phyloP scores from a whole-genome alignment of 2,888 invertebrate species.

The Oxycera nigricornis region DNA sequence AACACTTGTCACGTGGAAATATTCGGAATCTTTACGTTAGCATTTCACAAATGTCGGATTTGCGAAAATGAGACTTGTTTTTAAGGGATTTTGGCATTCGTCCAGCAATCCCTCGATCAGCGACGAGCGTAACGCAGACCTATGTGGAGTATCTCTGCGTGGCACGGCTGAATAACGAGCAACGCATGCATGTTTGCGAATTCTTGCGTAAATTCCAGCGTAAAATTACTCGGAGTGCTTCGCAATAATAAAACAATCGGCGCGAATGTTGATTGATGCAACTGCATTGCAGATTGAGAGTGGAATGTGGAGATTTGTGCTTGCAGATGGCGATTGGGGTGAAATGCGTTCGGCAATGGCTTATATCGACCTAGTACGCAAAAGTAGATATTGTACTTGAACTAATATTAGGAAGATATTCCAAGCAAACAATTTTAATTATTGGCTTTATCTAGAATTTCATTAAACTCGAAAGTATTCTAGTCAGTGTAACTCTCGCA shows the following conservation, averaged over 20 bases:
- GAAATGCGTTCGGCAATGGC: too few relatives aligned
- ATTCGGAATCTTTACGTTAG: slow-evolving; percentile 38
- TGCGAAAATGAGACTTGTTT: slow-evolving; percentile 31
- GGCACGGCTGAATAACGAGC: slow-evolving; percentile 25
- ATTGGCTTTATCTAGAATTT: too few relatives aligned
- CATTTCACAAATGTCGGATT: slow-evolving; percentile 35
- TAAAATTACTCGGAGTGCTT: slow-evolving; percentile 26
- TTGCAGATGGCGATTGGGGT: too few relatives aligned
- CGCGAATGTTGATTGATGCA: not conserved
- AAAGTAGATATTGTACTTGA: too few relatives aligned
- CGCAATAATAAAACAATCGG: slow-evolving; percentile 13
- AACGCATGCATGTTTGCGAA: slow-evolving; percentile 38
- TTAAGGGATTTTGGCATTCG: slow-evolving; percentile 30
- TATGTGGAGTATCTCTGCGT: too few relatives aligned
- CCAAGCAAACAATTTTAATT: too few relatives aligned
- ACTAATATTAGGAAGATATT: too few relatives aligned
- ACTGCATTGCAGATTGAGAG: not conserved
- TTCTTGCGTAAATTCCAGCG: slow-evolving; percentile 39
- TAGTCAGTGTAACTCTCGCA: too few relatives aligned
- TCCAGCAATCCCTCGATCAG: slow-evolving; percentile 30
- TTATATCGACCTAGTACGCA: too few relatives aligned
- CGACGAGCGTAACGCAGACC: too few relatives aligned
- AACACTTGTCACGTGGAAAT: slow-evolving; percentile 38
- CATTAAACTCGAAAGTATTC: too few relatives aligned
- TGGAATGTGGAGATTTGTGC: too few relatives aligned